These are phyloP conservation scores for Erinaceus europaeus DNA, from an alignment of 2,113 vertebrate species.

Conservation along the genomic window DNA sequence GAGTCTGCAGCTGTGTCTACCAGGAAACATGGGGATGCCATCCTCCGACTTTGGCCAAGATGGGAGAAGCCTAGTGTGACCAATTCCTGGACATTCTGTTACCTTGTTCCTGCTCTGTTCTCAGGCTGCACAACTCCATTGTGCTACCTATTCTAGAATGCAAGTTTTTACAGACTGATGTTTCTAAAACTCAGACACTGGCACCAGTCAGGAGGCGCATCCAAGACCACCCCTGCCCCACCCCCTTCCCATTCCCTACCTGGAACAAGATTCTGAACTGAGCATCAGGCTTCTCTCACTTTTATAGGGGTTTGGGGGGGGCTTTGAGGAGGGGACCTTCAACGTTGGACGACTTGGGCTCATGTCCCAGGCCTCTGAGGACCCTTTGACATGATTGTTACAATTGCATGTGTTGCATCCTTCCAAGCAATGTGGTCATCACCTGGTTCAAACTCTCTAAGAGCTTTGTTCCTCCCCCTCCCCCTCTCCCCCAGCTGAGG, in stretches of 20 bases:
- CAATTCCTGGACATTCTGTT: background rate
- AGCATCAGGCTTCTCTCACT: background rate
- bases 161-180: background rate
- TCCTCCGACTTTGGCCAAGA: background rate
- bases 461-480: background rate
- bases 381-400: background rate
- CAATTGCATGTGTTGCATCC: background rate
- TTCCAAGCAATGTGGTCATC: background rate
- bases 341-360: too few relatives aligned
- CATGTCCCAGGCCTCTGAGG: accelerated
- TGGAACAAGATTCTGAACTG: background rate
- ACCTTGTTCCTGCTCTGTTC: too few relatives aligned
- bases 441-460: background rate
- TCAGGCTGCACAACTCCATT: background rate
- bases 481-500: background rate
- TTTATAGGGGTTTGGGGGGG: background rate
- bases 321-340: too few relatives aligned
- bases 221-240: too few relatives aligned
- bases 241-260: background rate
- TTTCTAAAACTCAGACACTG: background rate
- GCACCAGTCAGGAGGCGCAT: background rate
- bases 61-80: background rate
- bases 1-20: background rate
- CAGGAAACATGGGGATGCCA: background rate
- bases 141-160: background rate